These are phyloP conservation scores for Chrysolina americana DNA, from an alignment of 2,888 invertebrate genomes.

Conservation along the genomic window DNA sequence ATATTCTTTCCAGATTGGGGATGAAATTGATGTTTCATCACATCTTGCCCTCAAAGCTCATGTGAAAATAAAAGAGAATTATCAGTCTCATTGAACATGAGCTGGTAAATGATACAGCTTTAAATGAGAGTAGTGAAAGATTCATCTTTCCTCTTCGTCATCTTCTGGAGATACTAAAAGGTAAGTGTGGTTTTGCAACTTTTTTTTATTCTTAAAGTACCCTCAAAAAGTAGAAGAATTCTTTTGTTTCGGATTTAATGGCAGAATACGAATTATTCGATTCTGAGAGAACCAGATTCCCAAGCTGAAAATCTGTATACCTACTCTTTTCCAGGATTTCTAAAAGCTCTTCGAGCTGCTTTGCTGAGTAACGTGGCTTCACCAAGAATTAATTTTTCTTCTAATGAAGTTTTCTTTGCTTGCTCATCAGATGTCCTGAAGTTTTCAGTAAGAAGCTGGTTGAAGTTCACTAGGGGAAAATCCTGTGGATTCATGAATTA, in stretches of 20 bases:
- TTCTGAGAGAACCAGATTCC: slow-evolving; percentile 20
- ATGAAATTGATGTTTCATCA: no score
- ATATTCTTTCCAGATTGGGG: no score
- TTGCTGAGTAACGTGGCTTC: slow-evolving; percentile 13
- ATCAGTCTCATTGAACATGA: no score
- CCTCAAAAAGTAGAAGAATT: no score
- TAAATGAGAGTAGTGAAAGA: no score
- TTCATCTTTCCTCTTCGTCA: no score
- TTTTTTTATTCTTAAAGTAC: no score
- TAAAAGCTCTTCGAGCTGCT: slow-evolving; percentile 21
- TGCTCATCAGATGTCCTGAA: background rate
- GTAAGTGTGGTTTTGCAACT: no score
- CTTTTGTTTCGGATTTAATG: background rate
- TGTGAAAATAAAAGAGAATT: no score
- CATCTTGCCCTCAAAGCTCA: no score
- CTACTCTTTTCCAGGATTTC: slow-evolving; percentile 13
- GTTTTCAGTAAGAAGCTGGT: slow-evolving; percentile 4
- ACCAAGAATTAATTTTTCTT: slow-evolving; percentile 18
- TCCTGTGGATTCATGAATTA: slow-evolving; percentile 33
- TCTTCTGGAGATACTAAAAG: no score
- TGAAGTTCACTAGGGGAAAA: slow-evolving; percentile 17
- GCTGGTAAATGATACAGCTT: no score
- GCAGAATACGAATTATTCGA: slow-evolving; percentile 25
- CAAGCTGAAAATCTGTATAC: background rate
- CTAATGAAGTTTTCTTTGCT: background rate